Conservation (phyloP, 2,888 invertebrate genomes). For the Dicyrtomina minuta region DNA sequence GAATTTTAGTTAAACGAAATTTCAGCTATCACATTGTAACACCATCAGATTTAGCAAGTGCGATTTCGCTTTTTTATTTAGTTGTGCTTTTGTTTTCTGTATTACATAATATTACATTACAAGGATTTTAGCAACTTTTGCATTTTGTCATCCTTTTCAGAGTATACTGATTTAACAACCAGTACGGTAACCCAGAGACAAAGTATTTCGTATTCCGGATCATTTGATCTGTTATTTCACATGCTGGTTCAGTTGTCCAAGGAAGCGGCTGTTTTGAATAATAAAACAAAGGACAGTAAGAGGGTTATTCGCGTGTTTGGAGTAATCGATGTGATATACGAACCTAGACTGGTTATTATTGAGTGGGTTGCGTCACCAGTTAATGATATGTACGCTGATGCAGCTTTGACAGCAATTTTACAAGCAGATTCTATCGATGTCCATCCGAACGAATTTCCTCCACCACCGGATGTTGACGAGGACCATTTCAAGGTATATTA, state of each 20-base stretch:
- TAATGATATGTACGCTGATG: conserved; percentile 97
- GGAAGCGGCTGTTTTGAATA: conserved; percentile 69
- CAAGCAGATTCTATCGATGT: conserved; percentile 73
- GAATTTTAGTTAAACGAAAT: conserved; percentile 92
- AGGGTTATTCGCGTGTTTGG: conserved; percentile 74
- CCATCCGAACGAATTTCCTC: conserved; percentile 61
- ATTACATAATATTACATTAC: not conserved
- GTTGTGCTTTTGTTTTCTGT: not conserved
- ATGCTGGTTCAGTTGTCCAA: conserved; percentile 77
- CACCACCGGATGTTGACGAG: conserved; percentile 71
- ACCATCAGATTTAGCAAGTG: conserved; percentile 84
- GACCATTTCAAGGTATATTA: conserved; percentile 79
- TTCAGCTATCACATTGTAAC: conserved; percentile 96
- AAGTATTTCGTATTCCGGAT: conserved; percentile 70
- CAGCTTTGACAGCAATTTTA: conserved; percentile 82
- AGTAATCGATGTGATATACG: conserved; percentile 77
- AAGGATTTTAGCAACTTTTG: conserved; percentile 24
- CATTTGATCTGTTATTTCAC: conserved; percentile 65
- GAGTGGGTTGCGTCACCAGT: conserved; percentile 96
- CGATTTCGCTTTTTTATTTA: conserved; percentile 54
- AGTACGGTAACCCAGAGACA: conserved; percentile 90
- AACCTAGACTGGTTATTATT: conserved; percentile 78
- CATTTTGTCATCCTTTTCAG: conserved; percentile 59
- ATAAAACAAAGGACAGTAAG: conserved; percentile 59
- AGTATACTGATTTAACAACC: conserved; percentile 94